A percentile compares a stretch with the other conserved stretches of the same genome.
These are phyloP conservation scores for Liasis olivaceus DNA, from an alignment of 2,797 vertebrate genomes.

Conservation along the genomic window DNA sequence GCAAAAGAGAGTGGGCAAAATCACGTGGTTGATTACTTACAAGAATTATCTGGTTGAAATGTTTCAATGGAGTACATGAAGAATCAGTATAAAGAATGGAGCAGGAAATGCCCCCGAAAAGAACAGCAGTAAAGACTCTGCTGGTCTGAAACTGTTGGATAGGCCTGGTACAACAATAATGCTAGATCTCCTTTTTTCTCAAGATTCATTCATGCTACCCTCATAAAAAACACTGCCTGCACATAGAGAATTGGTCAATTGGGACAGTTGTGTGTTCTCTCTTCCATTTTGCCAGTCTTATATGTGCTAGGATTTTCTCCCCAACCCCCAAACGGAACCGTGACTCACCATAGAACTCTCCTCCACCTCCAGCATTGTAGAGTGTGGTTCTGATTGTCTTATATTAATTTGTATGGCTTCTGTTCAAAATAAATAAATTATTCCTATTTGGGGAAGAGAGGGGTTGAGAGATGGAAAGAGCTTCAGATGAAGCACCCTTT, in stretches of 20 bases:
- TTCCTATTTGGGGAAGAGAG: not conserved
- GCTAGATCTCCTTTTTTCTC: not conserved
- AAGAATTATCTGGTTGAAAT: not conserved
- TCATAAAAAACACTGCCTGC: too few relatives aligned
- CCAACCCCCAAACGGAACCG: not conserved
- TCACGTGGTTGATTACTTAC: not conserved
- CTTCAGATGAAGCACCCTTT: not conserved
- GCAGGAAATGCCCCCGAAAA: not conserved
- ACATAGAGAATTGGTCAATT: not conserved
- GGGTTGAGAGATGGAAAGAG: not conserved
- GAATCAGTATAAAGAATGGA: not conserved
- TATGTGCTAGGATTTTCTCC: not conserved
- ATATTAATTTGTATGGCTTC: not conserved
- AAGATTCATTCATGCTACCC: not conserved
- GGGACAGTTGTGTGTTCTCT: not conserved
- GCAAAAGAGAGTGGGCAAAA: slow-evolving; percentile 16
- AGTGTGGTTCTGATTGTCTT: not conserved
- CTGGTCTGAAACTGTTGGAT: not conserved
- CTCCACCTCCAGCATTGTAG: not conserved
- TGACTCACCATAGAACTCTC: not conserved
- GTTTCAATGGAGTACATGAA: not conserved
- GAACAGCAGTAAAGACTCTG: not conserved
- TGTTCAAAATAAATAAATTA: not conserved
- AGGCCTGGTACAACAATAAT: not conserved
- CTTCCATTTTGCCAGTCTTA: not conserved